These are phyloP conservation scores for Todiramphus chloris DNA, from an alignment of 2,113 vertebrate genomes.

Conservation along the genomic window DNA sequence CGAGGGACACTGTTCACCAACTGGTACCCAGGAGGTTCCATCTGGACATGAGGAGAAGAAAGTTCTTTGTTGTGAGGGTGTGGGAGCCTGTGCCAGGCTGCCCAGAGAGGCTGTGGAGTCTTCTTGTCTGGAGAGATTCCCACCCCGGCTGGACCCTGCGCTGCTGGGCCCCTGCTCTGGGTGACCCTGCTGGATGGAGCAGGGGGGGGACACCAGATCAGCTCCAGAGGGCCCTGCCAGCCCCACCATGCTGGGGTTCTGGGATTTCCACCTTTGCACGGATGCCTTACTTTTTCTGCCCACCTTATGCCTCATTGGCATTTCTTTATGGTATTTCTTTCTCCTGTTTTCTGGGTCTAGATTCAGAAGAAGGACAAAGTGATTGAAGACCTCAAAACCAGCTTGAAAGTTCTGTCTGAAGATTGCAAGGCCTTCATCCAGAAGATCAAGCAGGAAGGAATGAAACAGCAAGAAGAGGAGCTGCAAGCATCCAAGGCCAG, in stretches of 20 bases:
- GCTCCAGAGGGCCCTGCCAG: background rate
- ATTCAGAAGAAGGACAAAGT: constrained; percentile 70
- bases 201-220: background rate
- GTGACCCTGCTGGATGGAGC: background rate
- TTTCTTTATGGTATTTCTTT: background rate
- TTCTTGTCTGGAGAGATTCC: no score
- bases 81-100: no score
- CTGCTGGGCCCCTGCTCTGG: no score
- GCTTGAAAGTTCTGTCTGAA: constrained; percentile 65
- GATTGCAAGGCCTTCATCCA: constrained; percentile 55
- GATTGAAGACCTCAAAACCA: constrained; percentile 73
- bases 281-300: background rate
- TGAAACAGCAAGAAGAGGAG: constrained; percentile 69
- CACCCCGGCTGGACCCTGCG: no score
- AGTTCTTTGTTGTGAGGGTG: no score
- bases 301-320: background rate
- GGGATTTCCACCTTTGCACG: background rate
- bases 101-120: no score
- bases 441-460: constrained; percentile 47
- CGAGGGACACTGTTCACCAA: no score
- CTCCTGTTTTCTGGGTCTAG: constrained; percentile 60
- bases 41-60: no score
- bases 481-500: constrained; percentile 58
- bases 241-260: background rate
- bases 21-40: no score